Conservation (phyloP, 2,888 invertebrate species). For the Coremacera marginata region DNA sequence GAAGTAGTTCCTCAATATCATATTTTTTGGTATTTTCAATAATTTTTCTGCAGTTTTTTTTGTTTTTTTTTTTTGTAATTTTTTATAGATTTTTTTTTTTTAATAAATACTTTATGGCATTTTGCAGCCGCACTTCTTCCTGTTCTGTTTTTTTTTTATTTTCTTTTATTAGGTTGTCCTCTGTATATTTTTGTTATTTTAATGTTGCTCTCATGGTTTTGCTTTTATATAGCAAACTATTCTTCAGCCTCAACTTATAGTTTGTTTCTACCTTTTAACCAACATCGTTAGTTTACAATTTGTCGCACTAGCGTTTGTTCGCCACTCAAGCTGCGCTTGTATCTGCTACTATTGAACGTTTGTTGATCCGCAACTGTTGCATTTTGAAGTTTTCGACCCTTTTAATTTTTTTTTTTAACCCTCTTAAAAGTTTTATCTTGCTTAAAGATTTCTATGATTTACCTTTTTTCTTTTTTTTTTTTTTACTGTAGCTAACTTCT, state of each 20-base stretch:
- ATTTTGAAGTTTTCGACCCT: not conserved
- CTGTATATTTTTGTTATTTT: not conserved
- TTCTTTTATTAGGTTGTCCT: not conserved
- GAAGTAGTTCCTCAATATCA: too few species aligned
- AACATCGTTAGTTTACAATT: conserved; percentile 43
- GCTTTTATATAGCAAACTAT: not conserved
- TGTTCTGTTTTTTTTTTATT: not conserved
- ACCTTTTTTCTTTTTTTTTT: too few species aligned
- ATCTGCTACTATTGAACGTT: not conserved
- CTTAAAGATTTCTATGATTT: not conserved
- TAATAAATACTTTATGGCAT: too few species aligned
- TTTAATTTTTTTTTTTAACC: not conserved
- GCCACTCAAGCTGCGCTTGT: not conserved
- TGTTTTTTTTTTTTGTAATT: too few species aligned
- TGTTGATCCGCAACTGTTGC: conserved; percentile 18
- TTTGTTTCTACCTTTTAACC: not conserved
- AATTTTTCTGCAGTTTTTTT: too few species aligned
- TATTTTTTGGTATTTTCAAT: too few species aligned
- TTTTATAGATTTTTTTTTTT: too few species aligned
- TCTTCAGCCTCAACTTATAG: not conserved
- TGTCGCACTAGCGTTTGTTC: conserved; percentile 40
- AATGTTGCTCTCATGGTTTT: not conserved
- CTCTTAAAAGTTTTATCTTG: not conserved
- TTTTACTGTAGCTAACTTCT: not conserved
- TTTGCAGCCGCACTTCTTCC: too few species aligned